phyloP scores from a whole-genome alignment of 1,140 invertebrate species.

The Aleiodes sp. region DNA sequence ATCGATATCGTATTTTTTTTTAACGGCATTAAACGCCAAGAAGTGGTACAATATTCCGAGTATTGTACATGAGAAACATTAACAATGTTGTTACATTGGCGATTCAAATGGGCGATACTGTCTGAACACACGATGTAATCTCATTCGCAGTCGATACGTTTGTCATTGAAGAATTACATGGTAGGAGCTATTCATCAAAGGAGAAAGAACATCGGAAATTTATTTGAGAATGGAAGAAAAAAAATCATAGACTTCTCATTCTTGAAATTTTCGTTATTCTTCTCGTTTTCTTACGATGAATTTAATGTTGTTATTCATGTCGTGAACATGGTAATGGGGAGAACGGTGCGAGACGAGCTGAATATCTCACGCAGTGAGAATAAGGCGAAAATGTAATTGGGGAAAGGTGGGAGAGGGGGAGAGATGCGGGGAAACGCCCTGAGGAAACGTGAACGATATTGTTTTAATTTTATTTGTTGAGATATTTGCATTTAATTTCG shows the following conservation, averaged over 20 bases:
- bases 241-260: too few relatives aligned
- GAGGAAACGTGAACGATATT: neutral
- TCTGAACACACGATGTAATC: too few relatives aligned
- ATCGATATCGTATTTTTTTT: constrained; percentile 9
- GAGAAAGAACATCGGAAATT: too few relatives aligned
- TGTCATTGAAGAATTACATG: too few relatives aligned
- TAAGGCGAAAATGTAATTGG: neutral
- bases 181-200: too few relatives aligned
- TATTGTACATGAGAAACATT: neutral
- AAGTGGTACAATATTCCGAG: neutral
- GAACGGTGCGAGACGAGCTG: constrained; percentile 10
- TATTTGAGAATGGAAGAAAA: too few relatives aligned
- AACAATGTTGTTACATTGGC: neutral
- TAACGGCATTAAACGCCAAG: neutral
- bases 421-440: neutral
- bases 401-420: neutral
- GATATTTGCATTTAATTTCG: neutral
- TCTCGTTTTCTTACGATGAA: too few relatives aligned
- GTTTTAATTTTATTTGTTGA: neutral
- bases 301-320: neutral
- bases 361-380: constrained; percentile 4
- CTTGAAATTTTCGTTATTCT: too few relatives aligned
- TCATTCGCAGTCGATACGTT: too few relatives aligned
- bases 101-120: too few relatives aligned
- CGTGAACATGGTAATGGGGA: neutral